A percentile compares a stretch with the other conserved stretches of the same genome.
These are phyloP conservation scores for Sesamia inferens DNA, from an alignment of 2,888 invertebrate species.

Conservation along the genomic window DNA sequence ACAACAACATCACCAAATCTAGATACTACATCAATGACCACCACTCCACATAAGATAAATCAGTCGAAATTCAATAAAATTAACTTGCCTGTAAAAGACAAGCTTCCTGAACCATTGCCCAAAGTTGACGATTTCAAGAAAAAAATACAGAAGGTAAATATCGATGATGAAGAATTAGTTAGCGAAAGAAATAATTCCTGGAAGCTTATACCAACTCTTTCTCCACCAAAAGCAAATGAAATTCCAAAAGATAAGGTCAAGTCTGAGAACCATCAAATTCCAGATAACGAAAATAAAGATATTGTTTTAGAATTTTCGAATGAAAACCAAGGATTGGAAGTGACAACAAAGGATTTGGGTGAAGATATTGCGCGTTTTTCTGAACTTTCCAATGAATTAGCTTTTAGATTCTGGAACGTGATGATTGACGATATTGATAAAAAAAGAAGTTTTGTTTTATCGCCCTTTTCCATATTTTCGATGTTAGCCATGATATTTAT, in stretches of 20 bases:
- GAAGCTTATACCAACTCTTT: slow-evolving; percentile 90
- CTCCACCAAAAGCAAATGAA: slow-evolving; percentile 86
- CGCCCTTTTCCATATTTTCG: slow-evolving; percentile 96
- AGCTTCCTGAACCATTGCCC: slow-evolving; percentile 70
- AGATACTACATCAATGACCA: slow-evolving; percentile 46
- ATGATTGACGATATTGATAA: slow-evolving; percentile 93
- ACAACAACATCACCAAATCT: slow-evolving; percentile 35
- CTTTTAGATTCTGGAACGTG: slow-evolving; percentile 95
- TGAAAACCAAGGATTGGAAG: slow-evolving; percentile 93
- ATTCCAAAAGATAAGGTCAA: slow-evolving; percentile 81
- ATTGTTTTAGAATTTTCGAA: slow-evolving; percentile 83
- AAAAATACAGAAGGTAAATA: slow-evolving; percentile 86
- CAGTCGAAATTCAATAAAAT: slow-evolving; percentile 64
- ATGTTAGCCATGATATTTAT: slow-evolving; percentile 97
- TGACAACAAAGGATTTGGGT: slow-evolving; percentile 92
- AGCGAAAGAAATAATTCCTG: slow-evolving; percentile 87
- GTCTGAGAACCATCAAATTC: slow-evolving; percentile 70
- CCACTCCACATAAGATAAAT: slow-evolving; percentile 42
- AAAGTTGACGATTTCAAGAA: slow-evolving; percentile 87
- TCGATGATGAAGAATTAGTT: slow-evolving; percentile 83
- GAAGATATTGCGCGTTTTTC: slow-evolving; percentile 94
- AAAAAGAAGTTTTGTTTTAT: slow-evolving; percentile 94
- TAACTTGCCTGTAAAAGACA: slow-evolving; percentile 62
- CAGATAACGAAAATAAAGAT: slow-evolving; percentile 79
- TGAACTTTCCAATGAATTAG: slow-evolving; percentile 95